A percentile compares a stretch with the other conserved stretches of the same genome.
Evolutionary conservation across 2,797 vertebrate genomes (phyloP).

Genomic region (Coregonus ussuriensis): DNA sequence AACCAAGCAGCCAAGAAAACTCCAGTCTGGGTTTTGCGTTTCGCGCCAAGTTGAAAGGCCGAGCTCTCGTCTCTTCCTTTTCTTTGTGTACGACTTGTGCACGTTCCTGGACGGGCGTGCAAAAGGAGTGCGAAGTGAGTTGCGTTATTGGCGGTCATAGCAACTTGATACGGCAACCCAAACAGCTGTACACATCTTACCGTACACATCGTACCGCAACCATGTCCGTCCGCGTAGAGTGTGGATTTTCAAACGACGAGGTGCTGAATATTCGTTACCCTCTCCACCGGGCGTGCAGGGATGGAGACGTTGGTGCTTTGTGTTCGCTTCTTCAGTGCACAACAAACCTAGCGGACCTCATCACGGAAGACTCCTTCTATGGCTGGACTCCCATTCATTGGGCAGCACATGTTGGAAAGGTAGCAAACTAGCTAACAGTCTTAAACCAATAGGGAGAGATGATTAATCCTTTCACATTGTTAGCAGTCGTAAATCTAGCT

Average conservation of each 20-base stretch:
- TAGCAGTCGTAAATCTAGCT: neutral
- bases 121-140: no score
- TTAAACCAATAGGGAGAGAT: no score
- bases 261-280: conserved; percentile 83
- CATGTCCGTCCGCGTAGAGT: conserved; percentile 73
- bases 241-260: conserved; percentile 86
- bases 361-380: conserved; percentile 86
- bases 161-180: neutral
- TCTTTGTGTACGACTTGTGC: no score
- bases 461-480: neutral
- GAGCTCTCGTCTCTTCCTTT: neutral
- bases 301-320: conserved; percentile 85
- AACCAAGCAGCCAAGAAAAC: no score
- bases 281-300: conserved; percentile 91
- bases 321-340: conserved; percentile 78
- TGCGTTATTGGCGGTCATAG: neutral
- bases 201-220: neutral
- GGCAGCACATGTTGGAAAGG: conserved; percentile 95
- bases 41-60: conserved; percentile 15
- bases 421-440: conserved; percentile 42
- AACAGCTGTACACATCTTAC: neutral
- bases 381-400: conserved; percentile 95
- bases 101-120: no score
- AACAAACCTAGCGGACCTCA: conserved; percentile 61
- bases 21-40: conserved; percentile 32